Base-by-base conservation (phyloP, 2,888 invertebrate genomes). In the Acrobasis repandana region DNA sequence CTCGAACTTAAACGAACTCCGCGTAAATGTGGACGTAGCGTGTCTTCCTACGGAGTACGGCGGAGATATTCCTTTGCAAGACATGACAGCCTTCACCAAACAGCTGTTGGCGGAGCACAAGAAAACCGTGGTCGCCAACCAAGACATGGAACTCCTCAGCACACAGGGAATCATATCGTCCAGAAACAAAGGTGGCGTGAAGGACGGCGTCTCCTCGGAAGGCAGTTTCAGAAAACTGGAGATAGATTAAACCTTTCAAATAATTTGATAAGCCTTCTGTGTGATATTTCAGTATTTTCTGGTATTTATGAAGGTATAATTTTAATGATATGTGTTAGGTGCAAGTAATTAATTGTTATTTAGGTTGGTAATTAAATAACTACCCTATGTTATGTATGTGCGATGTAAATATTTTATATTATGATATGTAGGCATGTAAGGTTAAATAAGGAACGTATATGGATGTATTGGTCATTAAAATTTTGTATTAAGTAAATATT, bases 31-130 rank as follows among this genome's bases (percentile, higher is more conserved):
- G 2, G 94, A 95, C 68, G 73, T 89, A 0, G 89, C 90, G 11
- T 95, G 96, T 63, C 86, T 97, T 49, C 97, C 97, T 0, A 90
- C 93, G 33, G 94, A 94, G 71, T 94, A 95, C 76, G 97, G 97
- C 0, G 97, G 97, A 1, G 85, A 89, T 5, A 93, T 96, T 72
- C 94, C 95, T 9, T 87, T 94, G 77, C 90, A 93, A 33, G 95
- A 95, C 66, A 96, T 97, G 96, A 93, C 96, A 14, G 92, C 92
- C 56, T 87, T 93, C 70, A 96, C 96, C 88, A 94, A 94, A 71
- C 86, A 93, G 46, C 93, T 96, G 69, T 75, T 96, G 38, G 80
- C 86, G 6, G 88, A 90, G 4, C 95, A 95, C 69, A 88, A 95
- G 56, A 93, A 94, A 20, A 83, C 90, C 15, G 74, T 96, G 1